phyloP scores from a whole-genome alignment of 35 echinoderm and acorn worm species.

The Patiria miniata region DNA sequence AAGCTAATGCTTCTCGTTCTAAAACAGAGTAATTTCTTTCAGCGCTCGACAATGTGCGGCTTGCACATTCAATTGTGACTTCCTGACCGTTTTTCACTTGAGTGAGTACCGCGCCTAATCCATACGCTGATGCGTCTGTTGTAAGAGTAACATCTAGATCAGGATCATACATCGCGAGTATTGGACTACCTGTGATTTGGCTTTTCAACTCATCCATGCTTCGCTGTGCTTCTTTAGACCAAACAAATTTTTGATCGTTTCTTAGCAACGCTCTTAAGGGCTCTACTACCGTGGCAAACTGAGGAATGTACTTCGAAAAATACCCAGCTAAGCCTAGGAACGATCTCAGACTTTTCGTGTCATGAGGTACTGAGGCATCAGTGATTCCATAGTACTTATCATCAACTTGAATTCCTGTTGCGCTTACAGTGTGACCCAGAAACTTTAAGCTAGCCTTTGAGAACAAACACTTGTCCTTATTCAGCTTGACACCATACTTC shows the following conservation, averaged over 20 bases:
- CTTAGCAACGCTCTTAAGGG: neutral
- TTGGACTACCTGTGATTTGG: neutral
- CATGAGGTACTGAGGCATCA: constrained; percentile 32
- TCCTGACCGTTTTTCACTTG: constrained; percentile 47
- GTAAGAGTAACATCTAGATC: constrained; percentile 29
- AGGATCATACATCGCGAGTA: constrained; percentile 40
- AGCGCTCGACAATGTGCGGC: constrained; percentile 46
- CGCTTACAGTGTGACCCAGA: neutral
- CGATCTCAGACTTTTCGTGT: neutral
- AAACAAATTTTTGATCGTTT: constrained; percentile 4
- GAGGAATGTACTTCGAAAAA: constrained; percentile 28
- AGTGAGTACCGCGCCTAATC: constrained; percentile 49
- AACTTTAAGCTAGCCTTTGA: neutral
- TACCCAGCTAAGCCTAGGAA: constrained; percentile 42
- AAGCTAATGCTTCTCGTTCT: constrained; percentile 70
- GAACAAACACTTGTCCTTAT: constrained; percentile 1
- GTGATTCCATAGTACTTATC: neutral
- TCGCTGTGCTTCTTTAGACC: neutral
- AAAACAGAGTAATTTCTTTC: constrained; percentile 58
- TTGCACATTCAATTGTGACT: constrained; percentile 47
- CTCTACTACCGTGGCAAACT: constrained; percentile 37
- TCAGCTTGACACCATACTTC: constrained; percentile 5
- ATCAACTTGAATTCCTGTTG: neutral
- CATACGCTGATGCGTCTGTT: constrained; percentile 61
- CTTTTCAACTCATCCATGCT: neutral